Evolutionary conservation across 1,140 invertebrate species (phyloP).

Genomic region (Platyura marginata): DNA sequence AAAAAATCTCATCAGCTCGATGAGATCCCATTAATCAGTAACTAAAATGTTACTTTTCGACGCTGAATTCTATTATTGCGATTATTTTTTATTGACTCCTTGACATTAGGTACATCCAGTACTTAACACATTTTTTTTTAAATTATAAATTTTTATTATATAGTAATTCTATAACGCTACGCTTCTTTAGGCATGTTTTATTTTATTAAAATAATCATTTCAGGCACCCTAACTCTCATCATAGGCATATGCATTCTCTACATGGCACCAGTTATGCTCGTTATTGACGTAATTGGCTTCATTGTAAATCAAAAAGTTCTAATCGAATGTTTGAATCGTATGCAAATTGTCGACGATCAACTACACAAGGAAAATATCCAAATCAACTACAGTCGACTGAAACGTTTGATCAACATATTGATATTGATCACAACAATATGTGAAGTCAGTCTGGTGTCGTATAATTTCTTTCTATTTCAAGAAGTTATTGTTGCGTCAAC

Average conservation of each 20-base stretch:
- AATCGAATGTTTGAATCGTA: slow-evolving; percentile 17
- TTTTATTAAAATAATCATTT: no score
- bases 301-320: slow-evolving; percentile 16
- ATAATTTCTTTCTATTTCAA: slow-evolving; percentile 4
- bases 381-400: slow-evolving; percentile 13
- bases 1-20: no score
- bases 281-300: slow-evolving; percentile 15
- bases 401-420: slow-evolving; percentile 13
- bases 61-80: no score
- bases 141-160: no score
- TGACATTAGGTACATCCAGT: no score
- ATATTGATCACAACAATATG: slow-evolving; percentile 14
- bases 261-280: not conserved
- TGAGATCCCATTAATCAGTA: no score
- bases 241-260: not conserved
- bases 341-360: slow-evolving; percentile 16
- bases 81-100: no score
- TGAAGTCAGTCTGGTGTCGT: slow-evolving; percentile 12
- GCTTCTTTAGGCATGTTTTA: no score
- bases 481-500: slow-evolving; percentile 4
- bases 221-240: not conserved
- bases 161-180: no score
- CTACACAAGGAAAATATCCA: slow-evolving; percentile 13
- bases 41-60: no score
- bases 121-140: no score